Percentiles rank a stretch among this genome's conserved stretches.
Evolutionary conservation across 2,113 vertebrate species (phyloP).

Genomic region (Hyperopisus bebe): DNA sequence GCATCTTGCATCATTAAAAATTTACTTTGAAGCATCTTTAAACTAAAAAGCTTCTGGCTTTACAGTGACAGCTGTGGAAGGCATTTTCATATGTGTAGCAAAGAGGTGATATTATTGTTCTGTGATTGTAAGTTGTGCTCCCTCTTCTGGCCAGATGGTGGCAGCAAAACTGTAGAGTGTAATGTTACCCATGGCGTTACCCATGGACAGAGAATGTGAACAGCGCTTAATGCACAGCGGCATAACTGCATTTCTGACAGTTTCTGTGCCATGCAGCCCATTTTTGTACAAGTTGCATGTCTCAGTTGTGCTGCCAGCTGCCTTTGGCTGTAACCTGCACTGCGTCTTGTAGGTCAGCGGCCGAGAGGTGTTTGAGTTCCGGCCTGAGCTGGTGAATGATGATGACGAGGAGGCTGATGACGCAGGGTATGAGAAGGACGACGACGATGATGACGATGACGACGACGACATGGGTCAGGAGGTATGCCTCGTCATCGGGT

Average conservation of each 20-base stretch:
- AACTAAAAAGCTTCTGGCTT: neutral
- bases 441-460: constrained; percentile 88
- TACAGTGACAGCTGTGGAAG: neutral
- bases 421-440: constrained; percentile 61
- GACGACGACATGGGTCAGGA: neutral
- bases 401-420: constrained; percentile 92
- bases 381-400: constrained; percentile 84
- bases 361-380: constrained; percentile 93
- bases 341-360: constrained; percentile 75
- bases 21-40: neutral
- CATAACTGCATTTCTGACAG: neutral
- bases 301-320: neutral
- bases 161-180: neutral
- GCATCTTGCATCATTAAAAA: neutral
- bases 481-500: neutral
- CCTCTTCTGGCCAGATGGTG: constrained; percentile 8
- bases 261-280: neutral
- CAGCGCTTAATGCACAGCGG: neutral
- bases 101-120: neutral
- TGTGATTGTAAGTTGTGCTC: neutral
- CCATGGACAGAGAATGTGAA: neutral
- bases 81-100: neutral
- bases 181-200: neutral
- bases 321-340: neutral
- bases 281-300: neutral